These are phyloP conservation scores for Gymnothorax javanicus DNA, from an alignment of 2,797 vertebrate species.

Conservation along the genomic window DNA sequence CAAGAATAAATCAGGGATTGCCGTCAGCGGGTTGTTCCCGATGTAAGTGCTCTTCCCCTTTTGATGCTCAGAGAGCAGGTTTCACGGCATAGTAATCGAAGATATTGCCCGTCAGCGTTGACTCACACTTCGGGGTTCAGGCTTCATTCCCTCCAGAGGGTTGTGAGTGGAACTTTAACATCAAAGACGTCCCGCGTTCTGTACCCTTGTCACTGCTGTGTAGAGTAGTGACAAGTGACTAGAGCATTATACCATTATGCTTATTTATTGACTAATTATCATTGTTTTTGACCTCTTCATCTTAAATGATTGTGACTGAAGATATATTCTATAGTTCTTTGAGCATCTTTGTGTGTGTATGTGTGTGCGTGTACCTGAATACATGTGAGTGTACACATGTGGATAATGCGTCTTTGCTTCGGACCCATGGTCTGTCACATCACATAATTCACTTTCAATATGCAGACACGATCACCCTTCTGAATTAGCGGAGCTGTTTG, in stretches of 20 bases:
- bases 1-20: background rate
- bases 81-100: background rate
- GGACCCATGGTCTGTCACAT: background rate
- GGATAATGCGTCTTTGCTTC: background rate
- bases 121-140: slow-evolving; percentile 33
- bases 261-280: background rate
- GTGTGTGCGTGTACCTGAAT: background rate
- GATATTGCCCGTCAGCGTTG: slow-evolving; percentile 16
- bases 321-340: too few species aligned
- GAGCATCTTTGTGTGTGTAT: background rate
- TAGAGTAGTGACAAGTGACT: background rate
- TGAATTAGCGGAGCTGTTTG: slow-evolving; percentile 6
- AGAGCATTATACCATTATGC: background rate
- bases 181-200: slow-evolving; percentile 15
- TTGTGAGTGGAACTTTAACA: slow-evolving; percentile 24
- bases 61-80: slow-evolving; percentile 28
- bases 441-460: background rate
- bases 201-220: background rate
- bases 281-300: background rate
- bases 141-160: slow-evolving; percentile 31
- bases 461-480: background rate
- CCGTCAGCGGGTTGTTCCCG: background rate
- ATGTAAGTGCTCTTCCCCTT: background rate
- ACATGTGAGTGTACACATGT: background rate
- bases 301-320: background rate